A percentile compares a stretch with the other conserved stretches of the same genome.
Conservation (phyloP, 1,140 invertebrate species). For the Drosophila tristis region DNA sequence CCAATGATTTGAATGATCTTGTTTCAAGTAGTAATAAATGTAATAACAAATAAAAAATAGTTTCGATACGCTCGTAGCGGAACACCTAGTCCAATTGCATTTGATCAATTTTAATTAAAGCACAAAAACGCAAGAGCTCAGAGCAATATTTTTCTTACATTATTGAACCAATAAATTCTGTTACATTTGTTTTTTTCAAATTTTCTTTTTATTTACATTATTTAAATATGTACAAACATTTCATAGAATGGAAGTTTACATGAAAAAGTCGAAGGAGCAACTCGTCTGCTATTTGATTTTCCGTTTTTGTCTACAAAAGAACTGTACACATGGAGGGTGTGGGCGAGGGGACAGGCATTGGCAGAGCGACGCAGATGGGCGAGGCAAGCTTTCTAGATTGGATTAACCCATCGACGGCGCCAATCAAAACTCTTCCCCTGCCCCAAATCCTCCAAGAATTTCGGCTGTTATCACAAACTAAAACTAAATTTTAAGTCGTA, state of each 20-base stretch:
- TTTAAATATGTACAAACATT: slow-evolving; percentile 82
- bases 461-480: slow-evolving; percentile 82
- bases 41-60: too few relatives aligned
- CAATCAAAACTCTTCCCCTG: slow-evolving; percentile 26
- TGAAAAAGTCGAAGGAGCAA: slow-evolving; percentile 77
- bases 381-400: slow-evolving; percentile 55
- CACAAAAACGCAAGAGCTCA: too few relatives aligned
- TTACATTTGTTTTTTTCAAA: slow-evolving; percentile 32
- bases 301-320: slow-evolving; percentile 62
- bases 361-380: slow-evolving; percentile 33
- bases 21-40: too few relatives aligned
- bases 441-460: slow-evolving; percentile 55
- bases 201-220: slow-evolving; percentile 81
- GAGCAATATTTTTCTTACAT: too few relatives aligned
- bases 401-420: slow-evolving; percentile 8
- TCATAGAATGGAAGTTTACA: slow-evolving; percentile 79
- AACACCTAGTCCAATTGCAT: too few relatives aligned
- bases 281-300: slow-evolving; percentile 60
- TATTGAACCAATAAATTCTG: too few relatives aligned
- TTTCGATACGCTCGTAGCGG: too few relatives aligned
- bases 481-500: slow-evolving; percentile 82
- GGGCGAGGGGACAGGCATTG: slow-evolving; percentile 30
- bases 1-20: too few relatives aligned
- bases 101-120: too few relatives aligned
- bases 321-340: slow-evolving; percentile 64